Evolutionary conservation across 1,140 invertebrate genomes (phyloP).

Genomic region (Drosophila kurseongensis): DNA sequence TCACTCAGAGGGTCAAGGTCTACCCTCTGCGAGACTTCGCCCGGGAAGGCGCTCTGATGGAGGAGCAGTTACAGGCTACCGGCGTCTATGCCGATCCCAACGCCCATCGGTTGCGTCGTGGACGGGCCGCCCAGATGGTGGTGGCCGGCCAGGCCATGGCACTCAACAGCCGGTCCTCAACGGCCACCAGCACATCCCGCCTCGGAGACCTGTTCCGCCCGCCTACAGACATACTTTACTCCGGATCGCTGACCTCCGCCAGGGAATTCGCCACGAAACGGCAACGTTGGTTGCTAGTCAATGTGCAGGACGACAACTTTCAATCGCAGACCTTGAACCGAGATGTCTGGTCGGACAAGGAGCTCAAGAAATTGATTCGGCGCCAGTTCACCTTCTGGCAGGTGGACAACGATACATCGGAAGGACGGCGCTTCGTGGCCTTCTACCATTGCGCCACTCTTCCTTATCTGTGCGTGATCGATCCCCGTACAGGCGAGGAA

Average conservation of each 20-base stretch:
- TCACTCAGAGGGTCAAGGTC: slow-evolving; percentile 69
- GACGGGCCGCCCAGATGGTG: slow-evolving; percentile 71
- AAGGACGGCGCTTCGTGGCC: slow-evolving; percentile 89
- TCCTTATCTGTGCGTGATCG: slow-evolving; percentile 91
- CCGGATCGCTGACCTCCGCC: slow-evolving; percentile 89
- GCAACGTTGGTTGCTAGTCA: slow-evolving; percentile 91
- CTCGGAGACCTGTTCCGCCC: slow-evolving; percentile 91
- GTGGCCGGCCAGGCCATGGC: slow-evolving; percentile 55
- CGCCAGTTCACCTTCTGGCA: slow-evolving; percentile 93
- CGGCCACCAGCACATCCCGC: slow-evolving; percentile 80
- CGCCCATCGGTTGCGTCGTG: slow-evolving; percentile 57
- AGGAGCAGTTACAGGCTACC: slow-evolving; percentile 74
- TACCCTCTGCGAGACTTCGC: slow-evolving; percentile 82
- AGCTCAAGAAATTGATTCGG: slow-evolving; percentile 88
- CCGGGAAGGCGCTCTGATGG: slow-evolving; percentile 74
- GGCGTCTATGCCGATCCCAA: slow-evolving; percentile 64
- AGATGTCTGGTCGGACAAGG: slow-evolving; percentile 90
- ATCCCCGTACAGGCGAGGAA: slow-evolving; percentile 91
- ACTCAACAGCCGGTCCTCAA: slow-evolving; percentile 37
- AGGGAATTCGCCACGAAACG: slow-evolving; percentile 87
- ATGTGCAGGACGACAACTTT: slow-evolving; percentile 92
- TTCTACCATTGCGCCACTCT: slow-evolving; percentile 90
- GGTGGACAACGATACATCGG: slow-evolving; percentile 89
- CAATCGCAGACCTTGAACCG: slow-evolving; percentile 90
- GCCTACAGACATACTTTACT: slow-evolving; percentile 89